phyloP scores from a whole-genome alignment of 2,888 invertebrate species.

The Dasysyrphus tricinctus region DNA sequence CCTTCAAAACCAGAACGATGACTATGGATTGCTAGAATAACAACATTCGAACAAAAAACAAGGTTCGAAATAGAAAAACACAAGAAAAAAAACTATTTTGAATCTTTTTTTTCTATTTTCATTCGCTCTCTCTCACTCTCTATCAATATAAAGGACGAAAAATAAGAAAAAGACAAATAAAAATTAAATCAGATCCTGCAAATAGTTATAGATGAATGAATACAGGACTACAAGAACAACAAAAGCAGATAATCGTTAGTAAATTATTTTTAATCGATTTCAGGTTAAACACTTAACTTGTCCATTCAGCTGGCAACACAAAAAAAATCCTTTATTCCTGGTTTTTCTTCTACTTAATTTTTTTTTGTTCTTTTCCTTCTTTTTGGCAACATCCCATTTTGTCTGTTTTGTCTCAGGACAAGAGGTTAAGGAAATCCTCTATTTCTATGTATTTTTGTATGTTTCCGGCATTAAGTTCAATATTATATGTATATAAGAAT shows the following conservation, averaged over 20 bases:
- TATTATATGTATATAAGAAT: not conserved
- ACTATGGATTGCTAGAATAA: constrained; percentile 32
- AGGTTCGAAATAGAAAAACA: not conserved
- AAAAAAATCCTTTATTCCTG: constrained; percentile 50
- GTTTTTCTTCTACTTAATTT: not conserved
- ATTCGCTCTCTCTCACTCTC: not conserved
- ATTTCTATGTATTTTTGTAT: constrained; percentile 11
- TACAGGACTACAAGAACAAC: constrained; percentile 6
- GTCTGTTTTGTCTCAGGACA: constrained; percentile 29
- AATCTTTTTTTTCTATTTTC: constrained; percentile 5
- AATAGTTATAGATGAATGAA: constrained; percentile 37
- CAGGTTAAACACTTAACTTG: constrained; percentile 71
- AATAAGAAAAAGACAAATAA: not conserved
- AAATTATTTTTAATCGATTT: constrained; percentile 76
- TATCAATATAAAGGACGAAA: not conserved
- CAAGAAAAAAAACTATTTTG: constrained; percentile 29
- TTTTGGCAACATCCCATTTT: constrained; percentile 63
- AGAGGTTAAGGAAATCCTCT: constrained; percentile 50
- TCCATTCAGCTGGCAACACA: constrained; percentile 64
- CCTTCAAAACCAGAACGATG: constrained; percentile 45
- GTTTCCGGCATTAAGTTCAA: not conserved
- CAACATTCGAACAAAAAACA: constrained; percentile 29
- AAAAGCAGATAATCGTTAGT: constrained; percentile 66
- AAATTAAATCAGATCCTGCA: constrained; percentile 19
- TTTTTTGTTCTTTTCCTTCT: constrained; percentile 1